A percentile compares a stretch with the other conserved stretches of the same genome.
Conservation (phyloP, 2,113 vertebrate genomes). For the Pluvialis apricaria region DNA sequence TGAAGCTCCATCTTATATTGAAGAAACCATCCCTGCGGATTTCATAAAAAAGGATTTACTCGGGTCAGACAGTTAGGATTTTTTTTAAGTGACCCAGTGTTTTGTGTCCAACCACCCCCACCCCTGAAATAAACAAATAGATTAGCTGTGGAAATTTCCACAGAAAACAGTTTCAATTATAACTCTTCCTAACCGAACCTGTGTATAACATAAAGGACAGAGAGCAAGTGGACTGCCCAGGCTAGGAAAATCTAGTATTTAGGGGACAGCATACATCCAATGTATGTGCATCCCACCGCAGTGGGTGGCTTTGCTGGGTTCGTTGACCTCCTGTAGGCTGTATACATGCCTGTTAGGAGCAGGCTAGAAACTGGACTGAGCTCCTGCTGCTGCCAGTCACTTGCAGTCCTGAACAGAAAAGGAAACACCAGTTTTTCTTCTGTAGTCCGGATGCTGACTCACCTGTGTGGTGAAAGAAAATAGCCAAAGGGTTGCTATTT, state of each 20-base stretch:
- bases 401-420: slow-evolving; percentile 35
- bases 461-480: slow-evolving; percentile 48
- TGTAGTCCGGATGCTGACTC: slow-evolving; percentile 47
- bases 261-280: background rate
- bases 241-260: background rate
- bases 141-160: slow-evolving; percentile 3
- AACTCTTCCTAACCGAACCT: background rate
- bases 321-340: background rate
- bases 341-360: background rate
- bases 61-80: background rate
- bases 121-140: background rate
- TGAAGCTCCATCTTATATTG: background rate
- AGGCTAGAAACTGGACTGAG: background rate
- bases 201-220: background rate
- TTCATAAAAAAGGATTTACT: background rate
- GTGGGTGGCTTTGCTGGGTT: background rate
- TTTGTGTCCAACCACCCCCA: background rate
- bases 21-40: background rate
- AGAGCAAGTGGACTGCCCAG: background rate
- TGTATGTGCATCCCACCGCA: rapidly evolving
- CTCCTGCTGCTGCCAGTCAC: background rate
- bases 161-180: background rate
- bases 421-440: slow-evolving; percentile 26
- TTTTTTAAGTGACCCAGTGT: background rate
- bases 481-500: background rate